phyloP scores from a whole-genome alignment of 2,888 invertebrate species.

The Thysanoteuthis rhombus region DNA sequence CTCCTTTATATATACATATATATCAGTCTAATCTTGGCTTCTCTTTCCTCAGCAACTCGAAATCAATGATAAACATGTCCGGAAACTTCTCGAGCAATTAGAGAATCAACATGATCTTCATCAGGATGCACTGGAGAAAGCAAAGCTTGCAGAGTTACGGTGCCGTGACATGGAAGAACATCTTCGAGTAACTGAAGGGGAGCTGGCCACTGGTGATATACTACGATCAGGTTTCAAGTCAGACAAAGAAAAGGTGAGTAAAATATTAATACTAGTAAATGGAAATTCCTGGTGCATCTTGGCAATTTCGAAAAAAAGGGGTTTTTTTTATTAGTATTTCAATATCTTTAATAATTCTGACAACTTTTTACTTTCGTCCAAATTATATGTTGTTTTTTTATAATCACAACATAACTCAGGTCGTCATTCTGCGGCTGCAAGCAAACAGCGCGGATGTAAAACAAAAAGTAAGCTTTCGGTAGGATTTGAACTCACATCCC shows the following conservation, averaged over 20 bases:
- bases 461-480: too few species aligned
- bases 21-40: neutral
- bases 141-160: constrained; percentile 80
- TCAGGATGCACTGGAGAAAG: constrained; percentile 75
- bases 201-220: constrained; percentile 79
- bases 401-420: too few species aligned
- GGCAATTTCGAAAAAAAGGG: too few species aligned
- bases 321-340: too few species aligned
- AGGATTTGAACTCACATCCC: too few species aligned
- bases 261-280: neutral
- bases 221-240: constrained; percentile 78
- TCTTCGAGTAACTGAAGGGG: constrained; percentile 82
- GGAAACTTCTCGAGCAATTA: constrained; percentile 78
- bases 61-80: constrained; percentile 78
- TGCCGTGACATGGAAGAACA: constrained; percentile 79
- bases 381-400: too few species aligned
- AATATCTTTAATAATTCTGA: too few species aligned
- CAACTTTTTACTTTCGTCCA: too few species aligned
- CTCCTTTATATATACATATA: too few species aligned
- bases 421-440: too few species aligned
- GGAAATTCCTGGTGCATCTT: too few species aligned
- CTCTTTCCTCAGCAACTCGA: constrained; percentile 52
- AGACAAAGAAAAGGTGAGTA: constrained; percentile 79
- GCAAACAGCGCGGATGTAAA: too few species aligned
- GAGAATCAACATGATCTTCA: constrained; percentile 76